These are phyloP conservation scores for Xylophagus ater DNA, from an alignment of 2,888 invertebrate species.

Conservation along the genomic window DNA sequence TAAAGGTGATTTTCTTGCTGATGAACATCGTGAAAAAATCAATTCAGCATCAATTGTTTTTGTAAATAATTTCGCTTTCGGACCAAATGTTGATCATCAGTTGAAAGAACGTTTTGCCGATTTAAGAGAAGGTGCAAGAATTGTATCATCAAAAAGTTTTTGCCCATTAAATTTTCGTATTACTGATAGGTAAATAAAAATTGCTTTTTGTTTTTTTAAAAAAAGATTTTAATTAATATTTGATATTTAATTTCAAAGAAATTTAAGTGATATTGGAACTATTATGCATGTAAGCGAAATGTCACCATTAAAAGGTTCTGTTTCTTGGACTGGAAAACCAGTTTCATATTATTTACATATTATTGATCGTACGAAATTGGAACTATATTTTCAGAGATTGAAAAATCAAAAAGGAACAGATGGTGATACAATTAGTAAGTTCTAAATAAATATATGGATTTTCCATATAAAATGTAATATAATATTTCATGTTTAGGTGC, in stretches of 20 bases:
- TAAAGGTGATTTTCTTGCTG: conserved; percentile 89
- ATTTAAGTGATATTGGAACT: conserved; percentile 94
- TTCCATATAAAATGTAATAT: neutral
- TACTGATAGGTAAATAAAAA: conserved; percentile 55
- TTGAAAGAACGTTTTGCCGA: conserved; percentile 94
- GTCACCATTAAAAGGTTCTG: conserved; percentile 87
- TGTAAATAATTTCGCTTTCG: conserved; percentile 99
- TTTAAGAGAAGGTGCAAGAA: conserved; percentile 87
- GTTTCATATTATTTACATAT: conserved; percentile 97
- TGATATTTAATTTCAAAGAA: conserved; percentile 44
- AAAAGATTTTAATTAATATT: neutral
- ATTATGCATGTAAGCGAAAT: conserved; percentile 98
- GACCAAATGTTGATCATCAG: conserved; percentile 93
- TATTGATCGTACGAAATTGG: conserved; percentile 93
- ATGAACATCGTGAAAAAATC: conserved; percentile 87
- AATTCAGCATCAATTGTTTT: conserved; percentile 91
- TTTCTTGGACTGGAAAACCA: conserved; percentile 98
- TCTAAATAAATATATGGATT: neutral
- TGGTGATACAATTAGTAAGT: conserved; percentile 30
- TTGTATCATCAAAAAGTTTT: conserved; percentile 97
- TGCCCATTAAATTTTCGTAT: conserved; percentile 98
- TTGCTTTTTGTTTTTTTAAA: neutral
- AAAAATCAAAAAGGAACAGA: conserved; percentile 71
- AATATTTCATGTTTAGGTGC: conserved; percentile 8
- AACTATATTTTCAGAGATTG: conserved; percentile 90